A percentile compares a stretch with the other conserved stretches of the same genome.
phyloP scores from a whole-genome alignment of 2,888 invertebrate species.

The Agrochola lota region DNA sequence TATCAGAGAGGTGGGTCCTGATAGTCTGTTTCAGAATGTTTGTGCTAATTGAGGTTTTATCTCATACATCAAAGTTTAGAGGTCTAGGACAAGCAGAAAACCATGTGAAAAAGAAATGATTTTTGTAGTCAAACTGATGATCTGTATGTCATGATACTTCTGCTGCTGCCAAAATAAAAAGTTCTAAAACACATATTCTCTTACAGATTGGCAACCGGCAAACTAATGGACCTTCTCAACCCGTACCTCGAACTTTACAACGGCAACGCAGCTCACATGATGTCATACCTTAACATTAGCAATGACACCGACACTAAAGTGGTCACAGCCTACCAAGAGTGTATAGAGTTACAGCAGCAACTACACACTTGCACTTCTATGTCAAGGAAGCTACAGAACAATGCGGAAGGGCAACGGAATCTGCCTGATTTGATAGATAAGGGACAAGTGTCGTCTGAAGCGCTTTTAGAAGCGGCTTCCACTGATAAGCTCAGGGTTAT shows the following conservation, averaged over 20 bases:
- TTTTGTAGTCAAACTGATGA: neutral
- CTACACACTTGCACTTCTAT: constrained; percentile 95
- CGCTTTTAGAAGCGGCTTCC: constrained; percentile 91
- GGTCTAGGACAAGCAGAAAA: neutral
- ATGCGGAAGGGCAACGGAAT: constrained; percentile 81
- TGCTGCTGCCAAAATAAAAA: neutral
- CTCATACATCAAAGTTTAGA: too few species aligned
- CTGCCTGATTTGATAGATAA: constrained; percentile 79
- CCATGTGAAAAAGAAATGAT: neutral
- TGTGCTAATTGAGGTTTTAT: too few species aligned
- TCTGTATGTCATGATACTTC: neutral
- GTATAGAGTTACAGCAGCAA: constrained; percentile 96
- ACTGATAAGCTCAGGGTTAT: constrained; percentile 96
- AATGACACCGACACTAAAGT: constrained; percentile 91
- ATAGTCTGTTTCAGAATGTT: too few species aligned
- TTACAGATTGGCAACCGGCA: constrained; percentile 96
- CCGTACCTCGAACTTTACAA: constrained; percentile 95
- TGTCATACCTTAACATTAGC: constrained; percentile 94
- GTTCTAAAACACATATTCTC: constrained; percentile 69
- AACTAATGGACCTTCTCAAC: constrained; percentile 94
- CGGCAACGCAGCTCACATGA: constrained; percentile 95
- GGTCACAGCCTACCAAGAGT: constrained; percentile 92
- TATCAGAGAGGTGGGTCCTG: too few species aligned
- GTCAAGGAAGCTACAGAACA: constrained; percentile 93
- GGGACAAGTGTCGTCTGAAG: constrained; percentile 81